Evolutionary conservation across 2,888 invertebrate species (phyloP), one percentile per base, ranked within the genome.

Genomic region (Drosophila parthenogenetica): DNA sequence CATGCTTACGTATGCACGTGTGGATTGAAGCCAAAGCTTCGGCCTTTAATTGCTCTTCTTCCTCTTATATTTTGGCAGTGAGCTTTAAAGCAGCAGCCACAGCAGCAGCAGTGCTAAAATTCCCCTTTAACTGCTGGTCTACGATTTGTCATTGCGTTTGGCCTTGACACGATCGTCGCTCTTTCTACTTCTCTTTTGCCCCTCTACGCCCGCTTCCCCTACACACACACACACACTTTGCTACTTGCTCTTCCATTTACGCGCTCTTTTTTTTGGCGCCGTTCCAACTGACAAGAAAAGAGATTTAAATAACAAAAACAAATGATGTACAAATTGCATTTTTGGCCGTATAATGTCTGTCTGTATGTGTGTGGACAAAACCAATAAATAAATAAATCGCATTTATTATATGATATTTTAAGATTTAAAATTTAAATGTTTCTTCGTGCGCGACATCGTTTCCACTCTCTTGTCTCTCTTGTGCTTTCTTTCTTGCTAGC

Each of bases 151-250:
- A 72, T 60, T 48, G 40, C 46, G 46, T 22, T 49, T 59, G 64
- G 77, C 75, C 73, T 76, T 76, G 75, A 76, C 77, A 77, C 73
- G 77, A 77, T 77, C 74, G 25, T 29, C 16, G 16, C 40, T 25
- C 22, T 53, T 51, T 43, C 13, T 13, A 8, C 19, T 35, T 13
- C 35, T 35, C 35, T 35, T 13, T 35, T 35, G n/a, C 4, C 35
- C 35, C 29, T 2, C 29, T 8, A 5, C 25, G 7, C 43, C 46
- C 19, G 32, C 29, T 16, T 16, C 10, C 16, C 16, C 29, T 1
- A 11, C 5, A 14, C 32, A 25, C 29, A 13, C 5, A 14, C 32
- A 29, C 29, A 48, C 16, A 35, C n/a, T 14, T 35, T n/a, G 13
- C n/a, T 25, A 35, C 43, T 48, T 19, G 5, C 14, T 5, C 14